phyloP scores from a whole-genome alignment of 2,888 invertebrate species.

The Nipponacmea schrenckii region DNA sequence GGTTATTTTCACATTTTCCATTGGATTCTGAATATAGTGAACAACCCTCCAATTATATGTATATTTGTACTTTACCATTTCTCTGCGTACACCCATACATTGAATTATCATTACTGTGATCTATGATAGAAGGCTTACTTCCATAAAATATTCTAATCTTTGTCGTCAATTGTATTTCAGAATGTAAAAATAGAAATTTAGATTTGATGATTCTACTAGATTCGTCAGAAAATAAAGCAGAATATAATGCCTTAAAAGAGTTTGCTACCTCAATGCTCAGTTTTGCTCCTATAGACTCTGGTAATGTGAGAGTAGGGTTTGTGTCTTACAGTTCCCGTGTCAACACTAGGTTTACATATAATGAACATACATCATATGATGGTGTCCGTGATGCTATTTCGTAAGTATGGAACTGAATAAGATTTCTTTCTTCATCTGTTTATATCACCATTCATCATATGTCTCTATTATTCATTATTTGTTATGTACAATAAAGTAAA shows the following conservation, averaged over 20 bases:
- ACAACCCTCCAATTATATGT: too few relatives aligned
- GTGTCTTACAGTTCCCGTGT: conserved; percentile 63
- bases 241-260: conserved; percentile 29
- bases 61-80: not conserved
- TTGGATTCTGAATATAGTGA: too few relatives aligned
- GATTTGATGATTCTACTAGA: conserved; percentile 48
- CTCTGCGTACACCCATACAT: not conserved
- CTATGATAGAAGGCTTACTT: too few relatives aligned
- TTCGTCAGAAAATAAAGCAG: conserved; percentile 35
- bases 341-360: conserved; percentile 45
- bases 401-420: not conserved
- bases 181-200: conserved; percentile 39
- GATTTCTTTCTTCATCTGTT: not conserved
- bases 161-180: conserved; percentile 28
- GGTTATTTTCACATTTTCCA: too few relatives aligned
- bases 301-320: conserved; percentile 53
- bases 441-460: not conserved
- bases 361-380: not conserved
- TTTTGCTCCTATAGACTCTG: conserved; percentile 43
- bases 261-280: conserved; percentile 43
- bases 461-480: too few relatives aligned
- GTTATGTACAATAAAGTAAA: too few relatives aligned
- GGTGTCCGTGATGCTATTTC: too few relatives aligned
- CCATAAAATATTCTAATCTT: too few relatives aligned
- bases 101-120: too few relatives aligned